phyloP scores from a whole-genome alignment of 2,113 vertebrate species.

The Sardina pilchardus region DNA sequence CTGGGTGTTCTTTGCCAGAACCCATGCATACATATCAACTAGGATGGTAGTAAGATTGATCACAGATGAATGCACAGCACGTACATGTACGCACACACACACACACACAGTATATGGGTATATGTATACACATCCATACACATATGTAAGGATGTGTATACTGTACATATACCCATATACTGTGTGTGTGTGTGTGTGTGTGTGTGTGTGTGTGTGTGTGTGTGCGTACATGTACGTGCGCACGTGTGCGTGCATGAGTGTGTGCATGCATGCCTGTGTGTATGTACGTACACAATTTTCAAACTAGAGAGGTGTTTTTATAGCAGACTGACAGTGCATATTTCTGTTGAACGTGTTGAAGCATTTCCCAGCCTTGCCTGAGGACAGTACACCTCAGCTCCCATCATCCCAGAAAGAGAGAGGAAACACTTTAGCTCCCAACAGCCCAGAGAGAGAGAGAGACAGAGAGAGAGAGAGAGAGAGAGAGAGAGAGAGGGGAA shows the following conservation, averaged over 20 bases:
- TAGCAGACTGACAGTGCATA: constrained; percentile 55
- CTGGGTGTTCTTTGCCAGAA: no score
- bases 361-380: constrained; percentile 52
- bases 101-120: no score
- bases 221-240: not conserved
- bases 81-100: no score
- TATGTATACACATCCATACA: no score
- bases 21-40: no score
- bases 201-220: not conserved
- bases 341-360: constrained; percentile 67
- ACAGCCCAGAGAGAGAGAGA: no score
- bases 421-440: no score
- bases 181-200: not conserved
- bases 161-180: no score
- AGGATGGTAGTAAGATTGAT: no score
- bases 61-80: no score
- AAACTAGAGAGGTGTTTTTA: constrained; percentile 61
- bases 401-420: not conserved
- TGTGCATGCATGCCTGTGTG: not conserved
- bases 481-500: not conserved
- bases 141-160: no score
- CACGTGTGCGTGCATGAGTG: not conserved
- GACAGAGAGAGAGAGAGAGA: not conserved
- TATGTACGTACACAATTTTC: not conserved
- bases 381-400: constrained; percentile 34